A percentile compares a stretch with the other conserved stretches of the same genome.
These are phyloP conservation scores for Diachasmimorpha longicaudata DNA, from an alignment of 1,140 invertebrate species.

Conservation along the genomic window DNA sequence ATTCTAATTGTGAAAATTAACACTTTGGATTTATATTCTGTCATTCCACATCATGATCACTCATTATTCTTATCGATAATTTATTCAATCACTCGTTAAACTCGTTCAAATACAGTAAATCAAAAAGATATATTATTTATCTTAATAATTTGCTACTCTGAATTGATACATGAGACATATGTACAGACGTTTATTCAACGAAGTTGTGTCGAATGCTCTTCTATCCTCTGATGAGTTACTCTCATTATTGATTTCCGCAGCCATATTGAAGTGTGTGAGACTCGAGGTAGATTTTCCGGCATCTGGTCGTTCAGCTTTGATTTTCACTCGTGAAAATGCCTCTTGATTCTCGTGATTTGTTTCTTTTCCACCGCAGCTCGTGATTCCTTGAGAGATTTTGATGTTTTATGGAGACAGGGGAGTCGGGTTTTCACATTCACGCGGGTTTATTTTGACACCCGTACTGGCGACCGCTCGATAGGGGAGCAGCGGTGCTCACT, in stretches of 20 bases:
- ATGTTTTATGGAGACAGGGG: too few species aligned
- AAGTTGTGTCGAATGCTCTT: slow-evolving; percentile 28
- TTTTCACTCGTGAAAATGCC: not conserved
- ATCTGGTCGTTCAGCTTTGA: not conserved
- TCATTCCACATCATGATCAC: not conserved
- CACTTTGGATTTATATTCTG: not conserved
- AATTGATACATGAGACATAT: not conserved
- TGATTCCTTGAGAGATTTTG: not conserved
- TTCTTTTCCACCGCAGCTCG: not conserved
- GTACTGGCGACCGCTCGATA: not conserved
- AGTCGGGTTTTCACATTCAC: not conserved
- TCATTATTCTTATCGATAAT: too few species aligned
- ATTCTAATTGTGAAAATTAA: not conserved
- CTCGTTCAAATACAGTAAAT: not conserved
- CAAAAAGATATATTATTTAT: not conserved
- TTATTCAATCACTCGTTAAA: not conserved
- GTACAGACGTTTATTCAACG: not conserved
- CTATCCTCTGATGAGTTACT: slow-evolving; percentile 28
- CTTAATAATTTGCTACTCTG: not conserved
- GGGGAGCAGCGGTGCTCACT: not conserved
- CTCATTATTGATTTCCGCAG: slow-evolving; percentile 44
- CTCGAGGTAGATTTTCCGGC: not conserved
- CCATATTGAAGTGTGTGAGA: slow-evolving; percentile 37
- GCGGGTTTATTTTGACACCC: not conserved
- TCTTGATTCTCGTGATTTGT: not conserved